phyloP scores from a whole-genome alignment of 30 jellyfish, hydroid and myxozoan species.

The Hydractinia symbiolongicarpus region DNA sequence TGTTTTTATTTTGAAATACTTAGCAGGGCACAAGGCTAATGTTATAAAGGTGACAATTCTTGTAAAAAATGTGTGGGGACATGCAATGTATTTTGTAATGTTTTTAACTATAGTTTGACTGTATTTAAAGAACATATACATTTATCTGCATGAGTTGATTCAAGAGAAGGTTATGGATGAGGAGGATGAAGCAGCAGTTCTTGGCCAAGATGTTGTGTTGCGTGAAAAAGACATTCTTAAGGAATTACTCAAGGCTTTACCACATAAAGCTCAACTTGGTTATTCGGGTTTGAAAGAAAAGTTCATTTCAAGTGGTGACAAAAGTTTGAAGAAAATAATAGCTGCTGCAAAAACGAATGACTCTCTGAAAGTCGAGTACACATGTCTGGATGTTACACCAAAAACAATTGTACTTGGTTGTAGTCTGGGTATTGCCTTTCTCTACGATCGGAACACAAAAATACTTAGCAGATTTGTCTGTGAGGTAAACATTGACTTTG shows the following conservation, averaged over 20 bases:
- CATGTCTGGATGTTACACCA: constrained; percentile 81
- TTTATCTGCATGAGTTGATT: too few relatives aligned
- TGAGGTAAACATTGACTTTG: constrained; percentile 50
- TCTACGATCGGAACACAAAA: constrained; percentile 49
- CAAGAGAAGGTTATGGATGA: neutral
- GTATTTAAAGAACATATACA: too few relatives aligned
- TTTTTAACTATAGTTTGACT: too few relatives aligned
- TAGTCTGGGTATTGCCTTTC: constrained; percentile 79
- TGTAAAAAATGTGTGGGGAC: too few relatives aligned
- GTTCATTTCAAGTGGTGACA: constrained; percentile 52
- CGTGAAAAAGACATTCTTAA: constrained; percentile 63
- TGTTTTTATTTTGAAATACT: too few relatives aligned
- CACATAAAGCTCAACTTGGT: constrained; percentile 96
- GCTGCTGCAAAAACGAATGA: constrained; percentile 73
- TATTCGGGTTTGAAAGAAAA: constrained; percentile 77
- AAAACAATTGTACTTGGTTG: constrained; percentile 76
- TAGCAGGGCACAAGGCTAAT: too few relatives aligned
- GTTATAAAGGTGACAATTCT: too few relatives aligned
- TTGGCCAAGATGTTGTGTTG: constrained; percentile 90
- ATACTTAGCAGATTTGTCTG: constrained; percentile 68
- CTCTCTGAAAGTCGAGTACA: constrained; percentile 73
- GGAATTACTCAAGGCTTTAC: constrained; percentile 50
- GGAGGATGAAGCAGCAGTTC: constrained; percentile 32
- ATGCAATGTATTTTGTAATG: too few relatives aligned
- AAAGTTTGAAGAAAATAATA: constrained; percentile 49